A percentile compares a stretch with the other conserved stretches of the same genome.
Evolutionary conservation across 2,888 invertebrate genomes (phyloP).

Genomic region (Meghimatium bilineatum): DNA sequence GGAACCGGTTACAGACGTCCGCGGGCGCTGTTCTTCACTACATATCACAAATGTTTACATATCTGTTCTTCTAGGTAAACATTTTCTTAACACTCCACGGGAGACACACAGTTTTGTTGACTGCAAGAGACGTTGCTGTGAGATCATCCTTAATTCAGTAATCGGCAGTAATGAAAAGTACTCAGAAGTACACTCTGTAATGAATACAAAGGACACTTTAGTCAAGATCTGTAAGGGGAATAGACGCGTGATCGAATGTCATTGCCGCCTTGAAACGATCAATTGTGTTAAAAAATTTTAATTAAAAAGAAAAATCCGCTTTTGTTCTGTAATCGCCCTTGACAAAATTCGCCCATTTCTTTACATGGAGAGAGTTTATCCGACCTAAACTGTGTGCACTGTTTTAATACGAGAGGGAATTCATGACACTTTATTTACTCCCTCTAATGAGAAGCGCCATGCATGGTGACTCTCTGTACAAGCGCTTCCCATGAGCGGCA

Average conservation of each 20-base stretch:
- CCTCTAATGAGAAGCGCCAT: constrained; percentile 35
- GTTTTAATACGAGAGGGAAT: constrained; percentile 12
- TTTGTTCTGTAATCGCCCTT: constrained; percentile 22
- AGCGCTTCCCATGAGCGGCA: not conserved
- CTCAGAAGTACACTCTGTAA: not conserved
- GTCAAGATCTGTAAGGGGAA: constrained; percentile 1
- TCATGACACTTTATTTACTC: constrained; percentile 29
- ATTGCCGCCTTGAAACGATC: not conserved
- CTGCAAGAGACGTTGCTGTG: not conserved
- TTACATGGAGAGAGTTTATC: constrained; percentile 21
- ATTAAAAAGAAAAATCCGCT: not conserved
- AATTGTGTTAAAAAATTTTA: not conserved
- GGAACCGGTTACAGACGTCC: too few relatives aligned
- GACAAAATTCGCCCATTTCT: not conserved
- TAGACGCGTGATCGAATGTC: not conserved
- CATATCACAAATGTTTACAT: too few relatives aligned
- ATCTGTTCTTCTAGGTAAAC: not conserved
- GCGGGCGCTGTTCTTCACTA: too few relatives aligned
- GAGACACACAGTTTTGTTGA: not conserved
- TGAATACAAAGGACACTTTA: not conserved
- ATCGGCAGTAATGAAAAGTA: not conserved
- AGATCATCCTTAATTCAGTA: not conserved
- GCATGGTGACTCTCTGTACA: not conserved
- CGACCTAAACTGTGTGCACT: constrained; percentile 27
- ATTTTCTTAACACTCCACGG: not conserved